Base-by-base conservation (phyloP, 2,113 vertebrate species). In the Henicopernis longicauda region DNA sequence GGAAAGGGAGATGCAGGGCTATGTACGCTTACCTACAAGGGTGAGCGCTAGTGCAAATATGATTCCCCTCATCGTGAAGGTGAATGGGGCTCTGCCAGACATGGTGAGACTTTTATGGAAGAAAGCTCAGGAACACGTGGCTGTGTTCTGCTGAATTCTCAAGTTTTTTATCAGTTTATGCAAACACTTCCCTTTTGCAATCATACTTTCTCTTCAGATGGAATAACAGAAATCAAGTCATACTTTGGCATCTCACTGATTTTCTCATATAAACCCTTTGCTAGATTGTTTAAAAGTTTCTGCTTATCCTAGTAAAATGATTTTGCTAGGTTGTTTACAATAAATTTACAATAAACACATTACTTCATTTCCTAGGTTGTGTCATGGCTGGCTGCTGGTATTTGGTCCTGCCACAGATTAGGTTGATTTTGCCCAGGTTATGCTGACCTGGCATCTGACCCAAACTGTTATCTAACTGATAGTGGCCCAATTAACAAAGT, bases 61-160 rank as follows among this genome's bases (percentile, higher is more conserved):
- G 95, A 99, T 96, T 73, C 80, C 98, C 98, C 96, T 99, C 99
- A 99, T 99, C 96, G 85, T 94, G 97, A 94, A 97, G 96, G 95
- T 5, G 96, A 98, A 96, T 98, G 79, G 29, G 61, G 72, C 49
- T 77, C 88, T 67, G 50, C 69, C 29, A 8, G 67, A 42, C 65
- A 69, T 15, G 36, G 57, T 22, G 82, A 90, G 86, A 74, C 94
- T 97, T 98, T 98, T 98, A 98, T 98, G 97, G 97, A 91, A 95
- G 72, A 54, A 95, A 71, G 38, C 22, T 79, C 52, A 66, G 73
- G 84, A 88, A 40, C 95, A 97, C 90, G 93, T 97, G 97, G 91
- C 88, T 86, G 23, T 23, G 26, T 97, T 97, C 92, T 97, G 97
- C 97, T 98, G 97, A 95, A 72, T 52, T 89, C 74, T 86, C 78